A percentile compares a stretch with the other conserved stretches of the same genome.
These are phyloP conservation scores for Acleris emargana DNA, from an alignment of 2,888 invertebrate genomes.

Conservation along the genomic window DNA sequence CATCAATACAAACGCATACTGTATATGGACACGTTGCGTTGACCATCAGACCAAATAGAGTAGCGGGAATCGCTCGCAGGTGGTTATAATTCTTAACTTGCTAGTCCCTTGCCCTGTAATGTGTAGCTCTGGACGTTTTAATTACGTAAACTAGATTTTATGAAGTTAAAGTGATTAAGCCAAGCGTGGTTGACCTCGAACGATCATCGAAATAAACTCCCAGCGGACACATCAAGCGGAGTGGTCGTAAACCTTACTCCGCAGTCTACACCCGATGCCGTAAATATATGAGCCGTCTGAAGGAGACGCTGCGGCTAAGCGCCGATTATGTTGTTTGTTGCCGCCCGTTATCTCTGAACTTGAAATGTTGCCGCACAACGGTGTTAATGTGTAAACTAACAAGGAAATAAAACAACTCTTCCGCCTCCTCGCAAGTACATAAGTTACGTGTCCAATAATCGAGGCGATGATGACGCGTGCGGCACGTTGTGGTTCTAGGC, in stretches of 20 bases:
- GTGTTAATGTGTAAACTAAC: slow-evolving; percentile 65
- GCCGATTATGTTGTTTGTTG: slow-evolving; percentile 63
- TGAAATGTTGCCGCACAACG: slow-evolving; percentile 65
- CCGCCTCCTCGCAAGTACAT: slow-evolving; percentile 31
- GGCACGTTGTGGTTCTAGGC: slow-evolving; percentile 33
- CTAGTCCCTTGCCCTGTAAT: not conserved
- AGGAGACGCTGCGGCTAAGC: slow-evolving; percentile 49
- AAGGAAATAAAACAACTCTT: slow-evolving; percentile 60
- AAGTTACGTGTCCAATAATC: slow-evolving; percentile 48
- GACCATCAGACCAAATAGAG: slow-evolving; percentile 14
- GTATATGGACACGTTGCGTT: slow-evolving; percentile 21
- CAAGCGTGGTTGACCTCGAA: slow-evolving; percentile 35
- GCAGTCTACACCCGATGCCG: slow-evolving; percentile 35
- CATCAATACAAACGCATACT: slow-evolving; percentile 12
- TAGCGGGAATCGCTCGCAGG: not conserved
- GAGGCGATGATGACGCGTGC: slow-evolving; percentile 49
- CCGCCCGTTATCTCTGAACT: slow-evolving; percentile 71
- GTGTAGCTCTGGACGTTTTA: not conserved
- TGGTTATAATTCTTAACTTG: slow-evolving; percentile 1
- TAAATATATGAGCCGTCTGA: slow-evolving; percentile 47
- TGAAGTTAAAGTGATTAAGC: slow-evolving; percentile 29
- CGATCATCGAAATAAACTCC: slow-evolving; percentile 40
- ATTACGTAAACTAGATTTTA: not conserved
- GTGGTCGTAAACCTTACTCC: slow-evolving; percentile 41
- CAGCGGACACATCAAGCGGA: slow-evolving; percentile 40